Evolutionary conservation across 2,113 vertebrate species (phyloP), one percentile per base, ranked within the genome.

Genomic region (Gobius niger): DNA sequence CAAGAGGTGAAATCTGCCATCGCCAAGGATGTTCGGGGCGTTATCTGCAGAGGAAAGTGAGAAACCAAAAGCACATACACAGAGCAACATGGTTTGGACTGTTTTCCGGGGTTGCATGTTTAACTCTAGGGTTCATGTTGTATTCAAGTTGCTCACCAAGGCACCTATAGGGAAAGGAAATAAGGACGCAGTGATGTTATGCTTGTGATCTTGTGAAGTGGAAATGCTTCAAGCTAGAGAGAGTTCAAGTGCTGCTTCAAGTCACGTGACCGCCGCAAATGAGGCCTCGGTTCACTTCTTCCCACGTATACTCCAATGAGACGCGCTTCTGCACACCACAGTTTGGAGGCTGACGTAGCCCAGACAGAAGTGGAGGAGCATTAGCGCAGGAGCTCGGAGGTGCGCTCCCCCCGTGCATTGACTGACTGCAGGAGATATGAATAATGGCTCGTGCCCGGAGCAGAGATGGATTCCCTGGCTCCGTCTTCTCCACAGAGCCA

Each of bases 381-480:
- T 82, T 15, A 73, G 44, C 79, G 78, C 66, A 52, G 56, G 52
- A 57, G n/a, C 65, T 75, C 50, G 4, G 7, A 63, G 63, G 76
- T 76, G 70, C 77, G 66, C 81, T 41, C 63, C 24, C 24, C 24
- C 18, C 2, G 18, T 24, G 52, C 52, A 24, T 54, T 12, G 16
- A 68, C 72, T 68, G 73, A 82, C 57, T 80, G 0, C 9, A 46
- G 65, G 53, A 75, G 73, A 75, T 7, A 60, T 76, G 85, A 82
- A 75, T 77, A 73, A 87, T 90, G 68, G 79, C 71, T 66, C 70
- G 80, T 78, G 89, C 85, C 87, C 46, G 19, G 44, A 11, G 7
- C 34, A 63, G 72, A 87, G 87, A 91, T 90, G 81, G 80, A 87
- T 90, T 79, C 64, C 59, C 70, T 7, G 44, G 75, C 61, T 75